Base-by-base conservation (phyloP, 2,113 vertebrate species). In the Proteles cristata region DNA sequence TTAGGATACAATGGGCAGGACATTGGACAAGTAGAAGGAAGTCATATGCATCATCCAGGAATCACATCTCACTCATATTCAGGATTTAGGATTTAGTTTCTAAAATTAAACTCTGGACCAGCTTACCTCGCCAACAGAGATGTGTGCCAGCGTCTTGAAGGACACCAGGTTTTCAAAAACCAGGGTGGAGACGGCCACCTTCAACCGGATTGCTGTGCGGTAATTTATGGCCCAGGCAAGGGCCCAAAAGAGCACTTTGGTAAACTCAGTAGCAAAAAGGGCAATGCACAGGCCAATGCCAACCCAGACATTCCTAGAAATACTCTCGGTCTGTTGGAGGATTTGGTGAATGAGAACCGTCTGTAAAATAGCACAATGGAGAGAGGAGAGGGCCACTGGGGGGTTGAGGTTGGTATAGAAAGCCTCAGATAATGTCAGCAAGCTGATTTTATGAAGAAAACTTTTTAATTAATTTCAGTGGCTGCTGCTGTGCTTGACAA, bases 71-170 rank as follows among this genome's bases (percentile, higher is more conserved):
- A 80, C 26, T 21, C 53, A 15, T 3, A 43, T n/a, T 33, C 61
- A 16, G 23, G 69, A 68, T 12, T 21, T 3, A 2, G 53, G 15
- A 11, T 11, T n/a, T n/a, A 0, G 0, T 25, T 53, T 68, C 55
- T 55, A 58, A 58, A 26, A 6, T 28, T 12, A 14, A 19, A 12
- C 66, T 33, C 93, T 12, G 39, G 39, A 8, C 87, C 76, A 19
- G 66, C 87, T 87, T 98, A 99, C 99, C 99, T 99, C 99, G 45
- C 99, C 99, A 55, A 98, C 94, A 43, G 99, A 99, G 86, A 99
- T 68, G 79, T 96, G 96, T 7, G 88, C 97, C 96, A 99, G 95
- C 0, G 89, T 97, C 92, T 98, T 98, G 74, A 99, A 98, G 48
- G 98, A 98, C 88, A 99, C 96, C 88, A 99, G 97, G 76, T 99